Evolutionary conservation across 2,888 invertebrate genomes (phyloP).

Genomic region (Sialis fuliginosa): DNA sequence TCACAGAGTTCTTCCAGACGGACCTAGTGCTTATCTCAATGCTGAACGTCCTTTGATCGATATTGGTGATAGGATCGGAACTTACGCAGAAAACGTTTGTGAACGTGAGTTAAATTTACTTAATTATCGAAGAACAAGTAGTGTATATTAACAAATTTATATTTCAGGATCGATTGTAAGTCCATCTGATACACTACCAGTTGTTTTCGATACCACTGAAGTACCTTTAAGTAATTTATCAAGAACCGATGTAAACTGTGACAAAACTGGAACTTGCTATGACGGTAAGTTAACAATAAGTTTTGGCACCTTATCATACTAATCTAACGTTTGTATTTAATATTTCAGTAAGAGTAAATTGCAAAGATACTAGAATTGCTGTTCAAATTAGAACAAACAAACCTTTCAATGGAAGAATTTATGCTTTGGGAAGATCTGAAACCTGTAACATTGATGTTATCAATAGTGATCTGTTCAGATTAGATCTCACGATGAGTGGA

Average conservation of each 20-base stretch:
- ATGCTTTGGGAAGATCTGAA: slow-evolving; percentile 82
- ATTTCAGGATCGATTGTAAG: slow-evolving; percentile 12
- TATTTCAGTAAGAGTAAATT: slow-evolving; percentile 71
- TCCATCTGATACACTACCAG: slow-evolving; percentile 41
- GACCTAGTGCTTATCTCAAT: slow-evolving; percentile 78
- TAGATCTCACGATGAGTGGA: slow-evolving; percentile 83
- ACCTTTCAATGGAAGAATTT: slow-evolving; percentile 87
- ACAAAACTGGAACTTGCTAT: slow-evolving; percentile 87
- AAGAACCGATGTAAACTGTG: slow-evolving; percentile 71
- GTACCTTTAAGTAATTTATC: slow-evolving; percentile 60
- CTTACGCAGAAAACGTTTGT: slow-evolving; percentile 80
- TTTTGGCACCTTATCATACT: neutral
- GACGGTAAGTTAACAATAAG: slow-evolving; percentile 48
- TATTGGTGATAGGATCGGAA: slow-evolving; percentile 76
- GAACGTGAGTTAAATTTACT: slow-evolving; percentile 61
- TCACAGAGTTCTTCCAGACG: slow-evolving; percentile 81
- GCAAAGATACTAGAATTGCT: slow-evolving; percentile 86
- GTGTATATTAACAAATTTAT: too few relatives aligned
- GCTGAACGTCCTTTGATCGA: slow-evolving; percentile 81
- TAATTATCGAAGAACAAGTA: slow-evolving; percentile 1
- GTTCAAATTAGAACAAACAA: slow-evolving; percentile 86
- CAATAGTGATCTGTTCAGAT: slow-evolving; percentile 79
- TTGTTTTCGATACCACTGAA: slow-evolving; percentile 61
- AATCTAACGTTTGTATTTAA: neutral
- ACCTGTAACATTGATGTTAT: slow-evolving; percentile 89